Evolutionary conservation across 2,888 invertebrate genomes (phyloP), one percentile per base, ranked within the genome.

Genomic region (Heliconius ismenius): DNA sequence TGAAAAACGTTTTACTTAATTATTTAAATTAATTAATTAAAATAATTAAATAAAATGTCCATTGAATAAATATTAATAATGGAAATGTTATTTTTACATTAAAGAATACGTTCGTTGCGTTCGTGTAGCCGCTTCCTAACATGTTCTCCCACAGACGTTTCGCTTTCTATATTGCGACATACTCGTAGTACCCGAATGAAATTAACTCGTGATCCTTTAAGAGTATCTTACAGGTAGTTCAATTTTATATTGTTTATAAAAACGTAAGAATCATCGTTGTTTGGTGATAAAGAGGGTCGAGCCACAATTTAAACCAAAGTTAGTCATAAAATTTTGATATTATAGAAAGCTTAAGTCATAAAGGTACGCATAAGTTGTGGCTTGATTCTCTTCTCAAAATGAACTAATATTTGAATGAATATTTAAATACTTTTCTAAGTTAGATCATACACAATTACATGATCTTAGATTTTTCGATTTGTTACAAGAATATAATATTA

Each of bases 101-200:
- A 24, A 62, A 65, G 18, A 65, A 21, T 49, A 68, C 24, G 43
- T 32, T 32, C 32, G 32, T 32, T 39, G 39, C 26, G 36, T 21
- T 72, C 36, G 26, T 63, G 62, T 63, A 43, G 26, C 39, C 73
- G 39, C 21, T 36, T 36, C 72, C n/a, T 62, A 67, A 54, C 67
- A 68, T 67, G 64, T 68, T 79, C 80, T 79, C 75, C 63, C 76
- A 78, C 81, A 81, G 80, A 80, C 82, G 81, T 79, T 76, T 83
- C 80, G 84, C 85, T 87, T 87, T 87, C 87, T 83, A 83, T 79
- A 82, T 86, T 84, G 81, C 82, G 81, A 82, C 82, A 84, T 81
- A 32, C 32, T 32, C 32, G 7, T 32, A 81, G 49, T 75, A 73
- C 74, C 75, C 74, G 70, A 75, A 76, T 76, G 73, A 78, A 79